A percentile compares a stretch with the other conserved stretches of the same genome.
Evolutionary conservation across 30 jellyfish, hydroid and myxozoan species (phyloP).

Genomic region (Euphysa ruthae): DNA sequence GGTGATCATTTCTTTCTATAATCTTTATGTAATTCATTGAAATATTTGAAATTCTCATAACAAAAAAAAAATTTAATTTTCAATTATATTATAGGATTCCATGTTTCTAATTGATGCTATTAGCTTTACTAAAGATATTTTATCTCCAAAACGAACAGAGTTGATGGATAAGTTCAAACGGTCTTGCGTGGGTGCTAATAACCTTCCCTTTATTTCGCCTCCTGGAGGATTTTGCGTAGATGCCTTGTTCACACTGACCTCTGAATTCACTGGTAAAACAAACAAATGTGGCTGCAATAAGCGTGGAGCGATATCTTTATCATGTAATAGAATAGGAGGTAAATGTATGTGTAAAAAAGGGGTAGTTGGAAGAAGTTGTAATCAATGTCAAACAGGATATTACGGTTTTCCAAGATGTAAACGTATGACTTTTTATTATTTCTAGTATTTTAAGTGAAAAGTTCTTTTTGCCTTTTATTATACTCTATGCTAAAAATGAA

Average conservation of each 20-base stretch:
- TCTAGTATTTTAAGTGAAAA: not conserved
- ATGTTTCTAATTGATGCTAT: slow-evolving; percentile 14
- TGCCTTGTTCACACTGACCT: slow-evolving; percentile 31
- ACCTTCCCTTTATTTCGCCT: slow-evolving; percentile 24
- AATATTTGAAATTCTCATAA: too few species aligned
- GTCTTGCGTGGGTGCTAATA: slow-evolving; percentile 32
- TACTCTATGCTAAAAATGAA: too few species aligned
- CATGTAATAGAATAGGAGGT: slow-evolving; percentile 62
- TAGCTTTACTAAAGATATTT: not conserved
- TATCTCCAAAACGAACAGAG: slow-evolving; percentile 38
- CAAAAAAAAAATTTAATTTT: too few species aligned
- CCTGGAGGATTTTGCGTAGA: slow-evolving; percentile 30
- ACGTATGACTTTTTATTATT: too few species aligned
- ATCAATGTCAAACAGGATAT: slow-evolving; percentile 62
- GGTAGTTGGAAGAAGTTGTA: slow-evolving; percentile 64
- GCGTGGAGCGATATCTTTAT: slow-evolving; percentile 38
- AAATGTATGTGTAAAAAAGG: slow-evolving; percentile 64
- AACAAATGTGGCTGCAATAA: slow-evolving; percentile 50
- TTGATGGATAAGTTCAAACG: slow-evolving; percentile 21
- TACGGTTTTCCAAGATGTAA: slow-evolving; percentile 69
- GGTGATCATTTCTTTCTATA: too few species aligned
- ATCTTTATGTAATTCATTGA: too few species aligned
- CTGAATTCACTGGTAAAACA: slow-evolving; percentile 48
- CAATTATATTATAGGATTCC: not conserved
- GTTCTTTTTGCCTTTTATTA: not conserved